Percentiles rank a stretch among this genome's conserved stretches.
phyloP scores from a whole-genome alignment of 2,888 invertebrate species.

The Caenorhabditis drosophilae region DNA sequence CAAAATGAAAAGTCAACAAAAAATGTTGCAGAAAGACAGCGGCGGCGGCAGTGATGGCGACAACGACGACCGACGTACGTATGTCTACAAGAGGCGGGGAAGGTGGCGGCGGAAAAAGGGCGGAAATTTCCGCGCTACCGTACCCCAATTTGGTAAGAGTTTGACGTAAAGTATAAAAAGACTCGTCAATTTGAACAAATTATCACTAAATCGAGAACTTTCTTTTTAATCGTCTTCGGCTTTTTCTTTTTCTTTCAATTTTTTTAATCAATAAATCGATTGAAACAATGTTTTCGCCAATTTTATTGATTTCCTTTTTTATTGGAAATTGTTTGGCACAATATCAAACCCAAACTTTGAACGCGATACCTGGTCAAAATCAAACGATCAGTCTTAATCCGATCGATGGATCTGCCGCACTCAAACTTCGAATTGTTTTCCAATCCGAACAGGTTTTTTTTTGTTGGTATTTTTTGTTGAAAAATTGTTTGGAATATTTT shows the following conservation, averaged over 20 bases:
- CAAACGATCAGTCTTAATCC: slow-evolving; percentile 27
- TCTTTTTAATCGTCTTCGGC: no score
- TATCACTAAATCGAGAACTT: no score
- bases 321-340: not conserved
- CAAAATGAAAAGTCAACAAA: slow-evolving; percentile 1
- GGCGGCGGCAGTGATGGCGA: no score
- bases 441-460: slow-evolving; percentile 26
- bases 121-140: not conserved
- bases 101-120: not conserved
- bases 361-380: no score
- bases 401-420: slow-evolving; percentile 12
- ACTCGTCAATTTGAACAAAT: not conserved
- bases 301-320: not conserved
- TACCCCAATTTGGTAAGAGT: not conserved
- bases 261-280: no score
- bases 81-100: not conserved
- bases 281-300: no score
- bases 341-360: slow-evolving; percentile 12
- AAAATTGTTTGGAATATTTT: not conserved
- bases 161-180: not conserved
- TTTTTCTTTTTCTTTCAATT: no score
- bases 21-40: no score
- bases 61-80: no score
- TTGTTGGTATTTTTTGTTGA: not conserved
- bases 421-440: slow-evolving; percentile 35